phyloP scores from a whole-genome alignment of 2,888 invertebrate genomes.

The Mesorhabditis sp. region DNA sequence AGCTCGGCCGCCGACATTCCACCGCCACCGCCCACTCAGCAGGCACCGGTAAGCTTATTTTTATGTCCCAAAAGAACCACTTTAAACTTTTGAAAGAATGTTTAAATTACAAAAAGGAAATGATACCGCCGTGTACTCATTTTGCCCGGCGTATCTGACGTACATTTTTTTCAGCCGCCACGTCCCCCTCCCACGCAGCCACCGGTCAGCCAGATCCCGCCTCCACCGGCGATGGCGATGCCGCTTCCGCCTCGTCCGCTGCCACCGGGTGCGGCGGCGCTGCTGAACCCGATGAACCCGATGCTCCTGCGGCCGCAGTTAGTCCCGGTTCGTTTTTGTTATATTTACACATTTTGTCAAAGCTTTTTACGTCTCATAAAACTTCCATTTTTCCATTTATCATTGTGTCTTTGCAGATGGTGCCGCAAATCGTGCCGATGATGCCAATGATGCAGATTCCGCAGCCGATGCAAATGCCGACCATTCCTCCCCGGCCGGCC shows the following conservation, averaged over 20 bases:
- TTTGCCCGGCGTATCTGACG: constrained; percentile 8
- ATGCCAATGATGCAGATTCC: neutral
- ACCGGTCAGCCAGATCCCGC: constrained; percentile 10
- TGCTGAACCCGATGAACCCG: constrained; percentile 21
- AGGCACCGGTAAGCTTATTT: neutral
- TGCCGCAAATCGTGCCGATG: constrained; percentile 1
- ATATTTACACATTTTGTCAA: neutral
- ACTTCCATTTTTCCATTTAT: too few relatives aligned
- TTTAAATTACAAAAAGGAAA: neutral
- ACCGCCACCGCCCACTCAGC: neutral
- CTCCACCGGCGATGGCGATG: constrained; percentile 19
- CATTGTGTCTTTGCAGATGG: neutral
- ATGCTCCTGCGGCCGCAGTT: constrained; percentile 7
- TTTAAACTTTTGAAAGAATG: too few relatives aligned
- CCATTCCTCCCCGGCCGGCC: neutral
- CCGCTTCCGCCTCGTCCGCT: constrained; percentile 15
- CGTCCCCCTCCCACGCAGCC: constrained; percentile 18
- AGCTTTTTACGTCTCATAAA: neutral
- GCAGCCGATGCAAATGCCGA: constrained; percentile 7
- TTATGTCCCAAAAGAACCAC: neutral
- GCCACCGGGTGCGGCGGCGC: constrained; percentile 12
- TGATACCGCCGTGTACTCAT: neutral
- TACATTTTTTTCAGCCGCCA: neutral
- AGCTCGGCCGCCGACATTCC: constrained; percentile 67
- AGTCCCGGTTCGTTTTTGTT: constrained; percentile 8